Evolutionary conservation across 2,113 vertebrate genomes (phyloP).

Genomic region (Bujurquina vittata): DNA sequence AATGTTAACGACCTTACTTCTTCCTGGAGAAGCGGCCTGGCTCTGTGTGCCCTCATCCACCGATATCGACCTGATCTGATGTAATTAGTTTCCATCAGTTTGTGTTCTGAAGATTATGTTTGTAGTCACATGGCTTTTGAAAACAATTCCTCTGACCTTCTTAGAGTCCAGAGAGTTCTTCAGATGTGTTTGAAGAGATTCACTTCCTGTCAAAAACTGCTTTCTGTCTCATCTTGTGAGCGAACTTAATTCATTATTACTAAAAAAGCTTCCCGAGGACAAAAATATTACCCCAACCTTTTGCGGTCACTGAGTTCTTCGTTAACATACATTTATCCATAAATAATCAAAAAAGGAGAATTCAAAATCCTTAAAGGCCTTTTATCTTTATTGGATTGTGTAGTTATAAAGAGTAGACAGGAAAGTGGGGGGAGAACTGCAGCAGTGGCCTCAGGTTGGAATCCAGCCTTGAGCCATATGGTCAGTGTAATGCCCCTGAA

Average conservation of each 20-base stretch:
- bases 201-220: background rate
- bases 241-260: background rate
- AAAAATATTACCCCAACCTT: background rate
- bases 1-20: constrained; percentile 88
- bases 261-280: background rate
- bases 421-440: too few relatives aligned
- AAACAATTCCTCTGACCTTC: background rate
- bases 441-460: too few relatives aligned
- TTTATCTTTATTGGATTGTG: too few relatives aligned
- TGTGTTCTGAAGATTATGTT: background rate
- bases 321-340: background rate
- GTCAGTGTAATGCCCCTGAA: too few relatives aligned
- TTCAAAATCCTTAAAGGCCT: too few relatives aligned
- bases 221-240: background rate
- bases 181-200: background rate
- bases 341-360: background rate
- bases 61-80: constrained; percentile 91
- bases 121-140: background rate
- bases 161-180: background rate
- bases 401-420: too few relatives aligned
- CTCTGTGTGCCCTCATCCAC: constrained; percentile 94
- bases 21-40: constrained; percentile 95
- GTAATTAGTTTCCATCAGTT: constrained; percentile 72
- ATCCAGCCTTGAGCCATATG: too few relatives aligned
- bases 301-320: background rate